These are phyloP conservation scores for Corydoras sp. DNA, from an alignment of 2,113 vertebrate genomes.

Conservation along the genomic window DNA sequence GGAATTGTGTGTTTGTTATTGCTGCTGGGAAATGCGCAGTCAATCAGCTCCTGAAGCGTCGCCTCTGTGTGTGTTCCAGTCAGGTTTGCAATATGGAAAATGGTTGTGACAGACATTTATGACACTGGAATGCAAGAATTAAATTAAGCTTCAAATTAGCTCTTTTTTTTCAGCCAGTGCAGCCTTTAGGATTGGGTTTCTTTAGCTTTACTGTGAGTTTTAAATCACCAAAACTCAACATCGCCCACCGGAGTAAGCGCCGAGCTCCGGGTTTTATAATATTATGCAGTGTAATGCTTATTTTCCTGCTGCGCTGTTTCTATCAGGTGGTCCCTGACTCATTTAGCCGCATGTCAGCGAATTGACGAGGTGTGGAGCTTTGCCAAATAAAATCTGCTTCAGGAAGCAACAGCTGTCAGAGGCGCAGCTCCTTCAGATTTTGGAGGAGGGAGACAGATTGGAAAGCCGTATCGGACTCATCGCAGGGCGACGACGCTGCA, in stretches of 20 bases:
- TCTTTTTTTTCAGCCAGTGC: too few relatives aligned
- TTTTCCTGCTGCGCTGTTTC: neutral
- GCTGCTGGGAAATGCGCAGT: conserved; percentile 52
- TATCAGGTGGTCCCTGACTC: neutral
- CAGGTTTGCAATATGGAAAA: conserved; percentile 34
- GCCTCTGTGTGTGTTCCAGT: conserved; percentile 41
- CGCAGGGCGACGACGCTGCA: conserved; percentile 64
- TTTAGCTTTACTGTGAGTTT: too few relatives aligned
- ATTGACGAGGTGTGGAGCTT: neutral
- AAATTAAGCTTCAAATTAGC: neutral
- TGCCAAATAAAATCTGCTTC: neutral
- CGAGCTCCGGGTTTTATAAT: neutral
- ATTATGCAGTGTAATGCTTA: neutral
- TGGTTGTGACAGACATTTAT: conserved; percentile 44
- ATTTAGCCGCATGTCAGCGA: neutral
- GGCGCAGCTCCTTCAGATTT: conserved; percentile 65
- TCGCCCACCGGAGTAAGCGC: too few relatives aligned
- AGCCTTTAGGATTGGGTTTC: too few relatives aligned
- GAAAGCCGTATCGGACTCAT: conserved; percentile 72
- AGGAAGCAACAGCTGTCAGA: conserved; percentile 65
- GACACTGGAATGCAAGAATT: conserved; percentile 8
- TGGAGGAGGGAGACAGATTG: conserved; percentile 65
- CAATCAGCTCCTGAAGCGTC: conserved; percentile 49
- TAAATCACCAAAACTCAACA: too few relatives aligned
- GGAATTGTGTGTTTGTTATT: conserved; percentile 47